phyloP scores from a whole-genome alignment of 1,140 invertebrate genomes.

The Zaprionus ornatus region DNA sequence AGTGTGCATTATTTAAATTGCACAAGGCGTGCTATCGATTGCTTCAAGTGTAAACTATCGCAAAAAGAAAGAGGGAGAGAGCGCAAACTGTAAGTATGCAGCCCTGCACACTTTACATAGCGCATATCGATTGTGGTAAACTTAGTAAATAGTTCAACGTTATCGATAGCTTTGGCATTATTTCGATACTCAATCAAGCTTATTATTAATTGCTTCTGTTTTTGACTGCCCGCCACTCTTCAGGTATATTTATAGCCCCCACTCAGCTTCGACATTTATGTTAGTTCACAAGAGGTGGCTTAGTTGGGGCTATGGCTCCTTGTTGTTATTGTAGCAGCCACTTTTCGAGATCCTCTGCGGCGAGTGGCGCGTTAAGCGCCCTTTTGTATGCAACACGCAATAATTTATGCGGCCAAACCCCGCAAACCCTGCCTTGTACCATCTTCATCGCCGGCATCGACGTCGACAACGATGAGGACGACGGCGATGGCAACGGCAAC shows the following conservation, averaged over 20 bases:
- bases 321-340: conserved; percentile 48
- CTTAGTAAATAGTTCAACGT: not conserved
- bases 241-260: not conserved
- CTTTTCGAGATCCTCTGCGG: conserved; percentile 53
- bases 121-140: not conserved
- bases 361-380: conserved; percentile 63
- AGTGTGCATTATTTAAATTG: not conserved
- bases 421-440: conserved; percentile 29
- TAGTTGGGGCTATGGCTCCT: not conserved
- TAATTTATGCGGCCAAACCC: conserved; percentile 69
- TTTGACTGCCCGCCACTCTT: not conserved
- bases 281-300: not conserved
- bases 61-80: too few relatives aligned
- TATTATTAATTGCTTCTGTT: not conserved
- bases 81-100: not conserved
- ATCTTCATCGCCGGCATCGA: conserved; percentile 30
- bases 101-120: not conserved
- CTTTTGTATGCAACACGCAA: conserved; percentile 75
- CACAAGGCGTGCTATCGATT: not conserved
- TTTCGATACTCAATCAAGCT: not conserved
- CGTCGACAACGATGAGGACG: conserved; percentile 1
- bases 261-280: conserved; percentile 3
- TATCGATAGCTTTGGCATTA: not conserved
- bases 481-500: conserved; percentile 4
- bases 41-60: not conserved